Percentiles rank a stretch among this genome's conserved stretches.
Evolutionary conservation across 53 echinoderm and acorn worm genomes (phyloP).

Genomic region (Stichopus horrens): DNA sequence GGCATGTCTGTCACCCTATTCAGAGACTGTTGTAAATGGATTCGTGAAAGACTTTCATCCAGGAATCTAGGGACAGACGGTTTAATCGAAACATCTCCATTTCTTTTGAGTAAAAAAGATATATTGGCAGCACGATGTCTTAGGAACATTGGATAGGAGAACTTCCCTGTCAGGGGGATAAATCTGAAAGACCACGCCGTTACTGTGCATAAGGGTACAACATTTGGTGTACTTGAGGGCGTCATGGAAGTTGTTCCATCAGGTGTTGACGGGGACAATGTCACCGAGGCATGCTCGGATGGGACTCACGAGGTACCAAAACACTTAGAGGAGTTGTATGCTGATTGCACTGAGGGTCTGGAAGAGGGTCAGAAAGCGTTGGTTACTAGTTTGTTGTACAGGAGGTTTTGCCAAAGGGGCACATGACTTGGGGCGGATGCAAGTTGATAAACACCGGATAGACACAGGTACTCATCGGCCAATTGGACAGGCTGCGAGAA

Average conservation of each 20-base stretch:
- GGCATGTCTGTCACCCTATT: too few species aligned
- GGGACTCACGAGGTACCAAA: not conserved
- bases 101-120: not conserved
- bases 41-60: not conserved
- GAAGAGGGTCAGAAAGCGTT: not conserved
- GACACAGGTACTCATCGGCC: not conserved
- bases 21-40: not conserved
- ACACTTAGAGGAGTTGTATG: slow-evolving; percentile 9
- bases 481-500: not conserved
- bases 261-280: not conserved
- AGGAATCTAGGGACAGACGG: not conserved
- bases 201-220: slow-evolving; percentile 30
- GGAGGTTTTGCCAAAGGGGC: slow-evolving; percentile 12
- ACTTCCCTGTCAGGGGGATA: not conserved
- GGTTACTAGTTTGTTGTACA: not conserved
- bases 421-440: slow-evolving; percentile 8
- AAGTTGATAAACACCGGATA: slow-evolving; percentile 2
- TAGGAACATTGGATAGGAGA: not conserved
- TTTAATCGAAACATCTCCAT: not conserved
- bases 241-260: not conserved
- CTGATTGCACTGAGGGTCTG: not conserved
- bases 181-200: slow-evolving; percentile 30
- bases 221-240: slow-evolving; percentile 5
- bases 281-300: not conserved
- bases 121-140: not conserved